Conservation (phyloP, 2,888 invertebrate genomes). For the Dusona sp. region DNA sequence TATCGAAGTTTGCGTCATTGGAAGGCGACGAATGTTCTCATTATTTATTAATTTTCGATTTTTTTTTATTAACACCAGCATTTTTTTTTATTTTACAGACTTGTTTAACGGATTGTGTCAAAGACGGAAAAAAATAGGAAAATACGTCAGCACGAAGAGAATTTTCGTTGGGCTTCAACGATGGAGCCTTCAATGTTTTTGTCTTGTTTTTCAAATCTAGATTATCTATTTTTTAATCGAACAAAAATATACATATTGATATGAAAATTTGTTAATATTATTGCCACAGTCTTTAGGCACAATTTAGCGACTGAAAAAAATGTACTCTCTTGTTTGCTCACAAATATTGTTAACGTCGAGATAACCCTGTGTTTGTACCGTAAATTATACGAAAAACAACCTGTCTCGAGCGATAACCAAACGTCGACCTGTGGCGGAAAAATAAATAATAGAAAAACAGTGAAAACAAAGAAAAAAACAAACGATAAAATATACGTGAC, state of each 20-base stretch:
- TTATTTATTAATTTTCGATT: neutral
- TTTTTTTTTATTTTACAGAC: neutral
- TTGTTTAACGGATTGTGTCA: neutral
- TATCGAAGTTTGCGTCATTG: neutral
- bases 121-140: neutral
- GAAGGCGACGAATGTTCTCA: neutral
- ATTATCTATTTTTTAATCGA: neutral
- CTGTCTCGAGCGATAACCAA: conserved; percentile 48
- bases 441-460: conserved; percentile 32
- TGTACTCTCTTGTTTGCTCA: neutral
- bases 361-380: conserved; percentile 2
- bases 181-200: no score
- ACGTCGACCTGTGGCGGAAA: conserved; percentile 52
- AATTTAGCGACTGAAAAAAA: neutral
- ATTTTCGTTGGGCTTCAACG: no score
- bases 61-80: neutral
- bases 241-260: neutral
- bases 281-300: neutral
- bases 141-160: no score
- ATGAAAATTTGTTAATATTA: neutral
- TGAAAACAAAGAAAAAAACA: neutral
- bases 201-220: neutral
- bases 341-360: neutral
- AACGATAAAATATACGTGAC: neutral
- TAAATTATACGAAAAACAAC: conserved; percentile 20